Percentiles rank a stretch among this genome's conserved stretches.
phyloP scores from a whole-genome alignment of 2,113 vertebrate species.

The Hirundichthys speculiger region DNA sequence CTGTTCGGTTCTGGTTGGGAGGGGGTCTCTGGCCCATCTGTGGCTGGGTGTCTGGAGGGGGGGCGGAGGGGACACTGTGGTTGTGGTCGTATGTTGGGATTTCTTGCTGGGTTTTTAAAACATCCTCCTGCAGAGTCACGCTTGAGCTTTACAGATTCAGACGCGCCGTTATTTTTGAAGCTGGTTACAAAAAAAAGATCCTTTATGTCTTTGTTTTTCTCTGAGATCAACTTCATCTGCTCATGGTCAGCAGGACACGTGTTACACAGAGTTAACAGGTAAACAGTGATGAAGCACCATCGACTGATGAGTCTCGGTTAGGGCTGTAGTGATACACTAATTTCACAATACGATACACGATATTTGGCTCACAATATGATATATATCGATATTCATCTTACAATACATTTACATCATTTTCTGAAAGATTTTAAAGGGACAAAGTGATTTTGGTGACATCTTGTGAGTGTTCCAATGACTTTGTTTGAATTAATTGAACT shows the following conservation, averaged over 20 bases:
- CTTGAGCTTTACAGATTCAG: slow-evolving; percentile 16
- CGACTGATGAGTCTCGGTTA: too few species aligned
- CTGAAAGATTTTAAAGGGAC: too few species aligned
- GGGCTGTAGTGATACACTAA: too few species aligned
- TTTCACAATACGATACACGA: too few species aligned
- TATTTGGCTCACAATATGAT: too few species aligned
- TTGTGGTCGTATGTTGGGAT: slow-evolving; percentile 30
- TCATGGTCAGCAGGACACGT: too few species aligned
- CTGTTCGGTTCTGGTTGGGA: slow-evolving; percentile 37
- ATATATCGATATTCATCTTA: too few species aligned
- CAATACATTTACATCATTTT: too few species aligned
- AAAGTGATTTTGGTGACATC: too few species aligned
- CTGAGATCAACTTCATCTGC: background rate
- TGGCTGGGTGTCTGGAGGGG: slow-evolving; percentile 31
- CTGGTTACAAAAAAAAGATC: slow-evolving; percentile 3
- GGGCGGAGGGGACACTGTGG: slow-evolving; percentile 36
- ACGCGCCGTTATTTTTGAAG: slow-evolving; percentile 14
- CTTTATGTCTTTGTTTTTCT: slow-evolving; percentile 1
- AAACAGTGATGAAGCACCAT: slow-evolving; percentile 7
- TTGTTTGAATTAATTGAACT: too few species aligned
- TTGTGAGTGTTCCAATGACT: too few species aligned
- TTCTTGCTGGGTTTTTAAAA: slow-evolving; percentile 17
- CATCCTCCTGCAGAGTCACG: slow-evolving; percentile 1
- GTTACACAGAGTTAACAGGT: too few species aligned
- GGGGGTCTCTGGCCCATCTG: slow-evolving; percentile 34